Conservation (phyloP, 2,113 vertebrate species). For the Poecilia latipinna region DNA sequence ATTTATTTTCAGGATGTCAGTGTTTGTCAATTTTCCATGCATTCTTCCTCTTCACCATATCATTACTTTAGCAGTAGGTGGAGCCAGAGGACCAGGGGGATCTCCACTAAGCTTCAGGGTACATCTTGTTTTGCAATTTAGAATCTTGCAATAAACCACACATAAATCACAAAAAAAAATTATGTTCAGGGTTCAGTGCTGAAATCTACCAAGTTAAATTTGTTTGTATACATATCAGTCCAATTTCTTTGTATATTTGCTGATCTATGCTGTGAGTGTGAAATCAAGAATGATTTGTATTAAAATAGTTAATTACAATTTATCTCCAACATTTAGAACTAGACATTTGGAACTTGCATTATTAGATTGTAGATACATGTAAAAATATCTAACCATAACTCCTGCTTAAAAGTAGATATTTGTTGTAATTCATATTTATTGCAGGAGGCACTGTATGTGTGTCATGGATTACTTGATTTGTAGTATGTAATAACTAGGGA, state of each 20-base stretch:
- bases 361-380: background rate
- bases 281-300: too few species aligned
- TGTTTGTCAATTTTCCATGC: background rate
- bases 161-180: background rate
- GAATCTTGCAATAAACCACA: background rate
- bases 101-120: background rate
- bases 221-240: background rate
- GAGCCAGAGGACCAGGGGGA: constrained; percentile 37
- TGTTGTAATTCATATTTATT: background rate
- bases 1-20: background rate
- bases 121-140: constrained; percentile 1
- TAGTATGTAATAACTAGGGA: background rate
- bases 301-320: too few species aligned
- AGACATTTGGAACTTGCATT: background rate
- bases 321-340: too few species aligned
- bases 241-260: too few species aligned
- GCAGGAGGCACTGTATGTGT: background rate
- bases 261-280: too few species aligned
- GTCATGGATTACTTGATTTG: background rate
- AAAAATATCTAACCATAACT: background rate
- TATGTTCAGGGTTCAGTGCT: background rate
- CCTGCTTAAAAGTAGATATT: background rate
- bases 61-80: constrained; percentile 42
- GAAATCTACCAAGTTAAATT: background rate
- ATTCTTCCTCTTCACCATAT: background rate